Evolutionary conservation across 2,113 vertebrate genomes (phyloP).

Genomic region (Oncorhynchus gorbuscha): DNA sequence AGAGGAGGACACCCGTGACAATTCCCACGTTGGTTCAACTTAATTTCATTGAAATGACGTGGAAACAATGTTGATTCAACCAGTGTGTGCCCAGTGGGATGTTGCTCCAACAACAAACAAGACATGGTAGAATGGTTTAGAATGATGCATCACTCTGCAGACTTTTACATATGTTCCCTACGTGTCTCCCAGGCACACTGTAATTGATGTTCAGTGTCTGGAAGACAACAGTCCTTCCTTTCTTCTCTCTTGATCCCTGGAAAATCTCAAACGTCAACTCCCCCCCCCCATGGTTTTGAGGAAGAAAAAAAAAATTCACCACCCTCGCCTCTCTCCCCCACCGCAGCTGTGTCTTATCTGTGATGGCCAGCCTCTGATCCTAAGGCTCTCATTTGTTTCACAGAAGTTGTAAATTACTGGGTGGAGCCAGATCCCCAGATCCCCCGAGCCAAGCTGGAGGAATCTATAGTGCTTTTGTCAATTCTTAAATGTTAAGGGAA

Average conservation of each 20-base stretch:
- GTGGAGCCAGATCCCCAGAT: slow-evolving; percentile 32
- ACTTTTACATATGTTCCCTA: slow-evolving; percentile 45
- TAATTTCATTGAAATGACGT: too few relatives aligned
- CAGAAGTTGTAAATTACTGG: slow-evolving; percentile 53
- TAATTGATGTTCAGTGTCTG: slow-evolving; percentile 49
- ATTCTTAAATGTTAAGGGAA: slow-evolving; percentile 19
- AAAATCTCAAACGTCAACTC: slow-evolving; percentile 60
- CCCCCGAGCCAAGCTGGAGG: slow-evolving; percentile 31
- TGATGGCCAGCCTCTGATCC: background rate
- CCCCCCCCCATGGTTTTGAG: slow-evolving; percentile 38
- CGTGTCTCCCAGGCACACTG: slow-evolving; percentile 12
- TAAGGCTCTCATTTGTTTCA: slow-evolving; percentile 28
- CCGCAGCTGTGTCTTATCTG: slow-evolving; percentile 59
- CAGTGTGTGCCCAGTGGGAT: background rate
- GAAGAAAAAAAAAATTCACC: slow-evolving; percentile 23
- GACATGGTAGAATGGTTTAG: slow-evolving; percentile 42
- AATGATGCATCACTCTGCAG: slow-evolving; percentile 49
- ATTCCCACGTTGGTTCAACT: too few relatives aligned
- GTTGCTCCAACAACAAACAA: slow-evolving; percentile 51
- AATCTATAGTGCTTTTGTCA: slow-evolving; percentile 37
- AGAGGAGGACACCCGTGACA: too few relatives aligned
- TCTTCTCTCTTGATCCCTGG: slow-evolving; percentile 58
- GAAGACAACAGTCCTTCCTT: slow-evolving; percentile 38
- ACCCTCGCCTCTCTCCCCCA: slow-evolving; percentile 32
- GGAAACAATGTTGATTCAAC: too few relatives aligned